These are phyloP conservation scores for Venustaconcha ellipsiformis DNA, from an alignment of 1,140 invertebrate genomes.

Conservation along the genomic window DNA sequence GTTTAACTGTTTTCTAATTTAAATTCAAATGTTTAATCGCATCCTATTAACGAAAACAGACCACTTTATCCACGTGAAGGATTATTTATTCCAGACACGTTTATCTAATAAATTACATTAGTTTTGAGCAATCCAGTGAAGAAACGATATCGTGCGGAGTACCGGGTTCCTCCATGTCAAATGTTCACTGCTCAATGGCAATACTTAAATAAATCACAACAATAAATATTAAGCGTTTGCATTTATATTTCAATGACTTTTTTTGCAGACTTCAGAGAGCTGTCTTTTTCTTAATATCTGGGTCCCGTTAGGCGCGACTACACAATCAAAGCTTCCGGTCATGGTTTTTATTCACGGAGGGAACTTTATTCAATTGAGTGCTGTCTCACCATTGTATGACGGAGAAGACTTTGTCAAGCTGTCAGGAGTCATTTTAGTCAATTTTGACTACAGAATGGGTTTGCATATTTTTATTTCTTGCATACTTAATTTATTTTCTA, in stretches of 20 bases:
- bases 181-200: neutral
- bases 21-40: no score
- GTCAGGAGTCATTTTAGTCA: slow-evolving; percentile 70
- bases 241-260: no score
- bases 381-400: slow-evolving; percentile 44
- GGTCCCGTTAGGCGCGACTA: slow-evolving; percentile 29
- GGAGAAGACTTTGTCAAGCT: slow-evolving; percentile 60
- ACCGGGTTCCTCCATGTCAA: neutral
- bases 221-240: no score
- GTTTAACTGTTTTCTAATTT: no score
- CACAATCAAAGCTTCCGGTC: slow-evolving; percentile 27
- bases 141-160: no score
- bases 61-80: no score
- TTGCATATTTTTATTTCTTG: slow-evolving; percentile 43
- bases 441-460: slow-evolving; percentile 72
- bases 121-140: neutral
- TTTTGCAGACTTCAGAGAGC: slow-evolving; percentile 62
- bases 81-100: no score
- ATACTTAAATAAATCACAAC: no score
- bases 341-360: slow-evolving; percentile 60
- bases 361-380: slow-evolving; percentile 50
- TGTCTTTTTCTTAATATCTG: slow-evolving; percentile 61
- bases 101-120: neutral
- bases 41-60: no score
- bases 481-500: neutral